Conservation (phyloP, 2,888 invertebrate species). For the Tenthredo mesomela region DNA sequence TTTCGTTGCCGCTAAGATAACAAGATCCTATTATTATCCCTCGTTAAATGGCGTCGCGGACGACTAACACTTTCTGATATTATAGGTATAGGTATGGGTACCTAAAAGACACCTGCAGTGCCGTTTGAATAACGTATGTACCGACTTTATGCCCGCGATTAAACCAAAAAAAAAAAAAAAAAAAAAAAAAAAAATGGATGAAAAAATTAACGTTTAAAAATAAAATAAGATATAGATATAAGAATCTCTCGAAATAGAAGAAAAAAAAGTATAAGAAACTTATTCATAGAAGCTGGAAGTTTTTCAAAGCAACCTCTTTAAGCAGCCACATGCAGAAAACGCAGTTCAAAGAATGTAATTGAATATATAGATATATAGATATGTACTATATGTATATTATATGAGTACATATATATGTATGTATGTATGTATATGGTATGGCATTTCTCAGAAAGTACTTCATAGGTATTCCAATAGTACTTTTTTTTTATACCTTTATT, state of each 20-base stretch:
- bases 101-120: not conserved
- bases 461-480: not conserved
- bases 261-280: not conserved
- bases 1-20: slow-evolving; percentile 46
- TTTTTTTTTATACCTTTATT: not conserved
- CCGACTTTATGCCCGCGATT: not conserved
- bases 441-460: not conserved
- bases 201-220: not conserved
- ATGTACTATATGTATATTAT: not conserved
- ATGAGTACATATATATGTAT: not conserved
- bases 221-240: not conserved
- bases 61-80: slow-evolving; percentile 28
- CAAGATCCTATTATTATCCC: slow-evolving; percentile 50
- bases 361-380: not conserved
- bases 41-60: slow-evolving; percentile 47
- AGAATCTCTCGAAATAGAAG: not conserved
- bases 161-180: no score
- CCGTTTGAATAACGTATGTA: slow-evolving; percentile 29
- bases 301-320: not conserved
- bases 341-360: slow-evolving; percentile 16
- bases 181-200: not conserved
- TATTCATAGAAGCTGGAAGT: not conserved
- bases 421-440: not conserved
- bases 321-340: not conserved
- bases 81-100: slow-evolving; percentile 1